Evolutionary conservation across 2,888 invertebrate species (phyloP).

Genomic region (Eupithecia subumbrata): DNA sequence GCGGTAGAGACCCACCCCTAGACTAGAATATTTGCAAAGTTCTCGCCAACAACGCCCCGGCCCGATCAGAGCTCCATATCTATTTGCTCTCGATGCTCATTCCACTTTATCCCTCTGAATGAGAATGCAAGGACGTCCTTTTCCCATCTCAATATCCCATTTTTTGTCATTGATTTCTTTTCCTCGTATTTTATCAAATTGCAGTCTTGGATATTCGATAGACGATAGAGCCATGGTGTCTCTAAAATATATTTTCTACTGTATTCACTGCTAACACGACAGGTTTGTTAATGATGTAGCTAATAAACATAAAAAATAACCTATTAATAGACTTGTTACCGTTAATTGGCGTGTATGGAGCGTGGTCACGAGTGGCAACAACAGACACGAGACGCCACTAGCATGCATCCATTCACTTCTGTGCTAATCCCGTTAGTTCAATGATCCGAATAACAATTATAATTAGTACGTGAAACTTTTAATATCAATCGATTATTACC

Average conservation of each 20-base stretch:
- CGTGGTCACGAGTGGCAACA: conserved; percentile 43
- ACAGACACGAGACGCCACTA: conserved; percentile 50
- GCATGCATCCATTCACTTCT: conserved; percentile 59
- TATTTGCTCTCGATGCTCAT: conserved; percentile 49
- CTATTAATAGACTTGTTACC: conserved; percentile 16
- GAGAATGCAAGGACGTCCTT: conserved; percentile 41
- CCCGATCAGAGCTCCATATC: conserved; percentile 41
- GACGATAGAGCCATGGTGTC: not conserved
- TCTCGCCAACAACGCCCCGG: conserved; percentile 37
- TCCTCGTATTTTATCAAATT: not conserved
- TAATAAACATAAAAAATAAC: conserved; percentile 19
- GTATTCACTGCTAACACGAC: not conserved
- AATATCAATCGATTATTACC: conserved; percentile 60
- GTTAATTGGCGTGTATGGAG: conserved; percentile 37
- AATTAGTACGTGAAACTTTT: conserved; percentile 65
- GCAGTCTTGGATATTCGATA: not conserved
- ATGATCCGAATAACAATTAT: conserved; percentile 69
- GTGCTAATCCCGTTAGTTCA: conserved; percentile 70
- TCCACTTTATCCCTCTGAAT: conserved; percentile 43
- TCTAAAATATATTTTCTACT: not conserved
- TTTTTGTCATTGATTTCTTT: conserved; percentile 24
- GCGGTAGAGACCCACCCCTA: conserved; percentile 3
- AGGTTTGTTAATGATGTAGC: not conserved
- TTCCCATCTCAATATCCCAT: conserved; percentile 27
- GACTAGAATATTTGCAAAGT: conserved; percentile 29